These are phyloP conservation scores for Malurus melanocephalus DNA, from an alignment of 2,113 vertebrate species.

Conservation along the genomic window DNA sequence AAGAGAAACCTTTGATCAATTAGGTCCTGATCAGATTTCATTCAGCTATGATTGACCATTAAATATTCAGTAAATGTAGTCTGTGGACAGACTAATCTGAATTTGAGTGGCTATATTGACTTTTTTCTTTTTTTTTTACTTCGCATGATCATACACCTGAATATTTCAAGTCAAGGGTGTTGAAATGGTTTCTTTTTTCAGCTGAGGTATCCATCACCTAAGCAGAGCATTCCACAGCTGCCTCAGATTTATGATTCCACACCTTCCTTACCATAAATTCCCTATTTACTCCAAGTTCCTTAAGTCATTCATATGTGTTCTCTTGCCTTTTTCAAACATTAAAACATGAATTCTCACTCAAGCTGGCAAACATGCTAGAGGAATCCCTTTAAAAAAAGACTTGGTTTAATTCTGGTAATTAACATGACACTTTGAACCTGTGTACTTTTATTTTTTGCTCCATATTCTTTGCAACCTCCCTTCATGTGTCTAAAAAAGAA, in stretches of 20 bases:
- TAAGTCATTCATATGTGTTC: background rate
- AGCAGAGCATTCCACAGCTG: background rate
- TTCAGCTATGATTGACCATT: background rate
- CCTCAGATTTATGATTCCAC: background rate
- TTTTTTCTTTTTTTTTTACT: background rate
- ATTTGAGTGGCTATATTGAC: background rate
- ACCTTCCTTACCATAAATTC: background rate
- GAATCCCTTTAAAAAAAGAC: background rate
- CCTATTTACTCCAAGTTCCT: fast-evolving
- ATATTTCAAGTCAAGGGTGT: background rate
- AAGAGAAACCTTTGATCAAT: background rate
- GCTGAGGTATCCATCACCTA: background rate
- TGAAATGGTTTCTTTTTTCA: background rate
- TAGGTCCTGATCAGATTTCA: background rate
- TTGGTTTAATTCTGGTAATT: background rate
- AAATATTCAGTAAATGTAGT: background rate
- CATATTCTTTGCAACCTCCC: background rate
- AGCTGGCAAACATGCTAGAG: background rate
- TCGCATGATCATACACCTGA: background rate
- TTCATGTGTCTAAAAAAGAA: background rate
- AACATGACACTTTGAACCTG: background rate
- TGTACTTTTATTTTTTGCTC: background rate
- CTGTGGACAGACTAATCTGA: background rate
- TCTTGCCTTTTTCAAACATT: background rate
- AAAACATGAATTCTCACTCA: background rate